Base-by-base conservation (phyloP, 2,113 vertebrate genomes). In the Ammodramus savannarum region DNA sequence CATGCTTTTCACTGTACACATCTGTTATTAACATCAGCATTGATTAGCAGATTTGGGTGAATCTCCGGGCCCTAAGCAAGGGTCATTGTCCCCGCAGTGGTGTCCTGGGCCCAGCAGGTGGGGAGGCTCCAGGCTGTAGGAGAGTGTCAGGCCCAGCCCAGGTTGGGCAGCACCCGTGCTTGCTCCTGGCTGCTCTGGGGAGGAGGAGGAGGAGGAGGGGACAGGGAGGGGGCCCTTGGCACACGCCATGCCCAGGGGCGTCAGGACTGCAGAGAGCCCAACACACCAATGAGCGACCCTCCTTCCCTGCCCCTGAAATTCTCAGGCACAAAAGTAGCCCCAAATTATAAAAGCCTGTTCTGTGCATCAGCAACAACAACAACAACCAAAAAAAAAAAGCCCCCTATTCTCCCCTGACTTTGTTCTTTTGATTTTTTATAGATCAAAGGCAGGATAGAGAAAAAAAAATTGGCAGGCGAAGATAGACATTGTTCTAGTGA, bases 401-500 rank as follows among this genome's bases (percentile, higher is more conserved):
- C 89, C 97, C 95, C 98, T 96, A 97, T 98, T 98, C 97, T 97
- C 97, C 93, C 96, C 98, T 98, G 98, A 99, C 98, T 98, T 98
- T 98, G 98, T 98, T 98, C 98, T 98, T 98, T 98, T 98, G 97
- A 98, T 98, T 98, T 98, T 98, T 98, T 97, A 97, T 98, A 98
- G 98, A 99, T 99, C 99, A 99, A 99, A 99, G 98, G 97, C 91
- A 87, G 95, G 94, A 72, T 95, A 49, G 46, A 51, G 72, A 65
- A 96, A 96, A 49, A 49, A 96, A 97, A 96, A 98, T 97, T 98
- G 98, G 98, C 98, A 98, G 97, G 97, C 95, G 65, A 98, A 98
- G 98, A 98, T 98, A 98, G 97, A 98, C 98, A 98, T 99, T 99
- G 98, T 99, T 98, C 97, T 96, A 97, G 94, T 98, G 98, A 98